These are phyloP conservation scores for Isaurus tuberculatus DNA, from an alignment of 92 coral and sea anemone genomes.

Conservation along the genomic window DNA sequence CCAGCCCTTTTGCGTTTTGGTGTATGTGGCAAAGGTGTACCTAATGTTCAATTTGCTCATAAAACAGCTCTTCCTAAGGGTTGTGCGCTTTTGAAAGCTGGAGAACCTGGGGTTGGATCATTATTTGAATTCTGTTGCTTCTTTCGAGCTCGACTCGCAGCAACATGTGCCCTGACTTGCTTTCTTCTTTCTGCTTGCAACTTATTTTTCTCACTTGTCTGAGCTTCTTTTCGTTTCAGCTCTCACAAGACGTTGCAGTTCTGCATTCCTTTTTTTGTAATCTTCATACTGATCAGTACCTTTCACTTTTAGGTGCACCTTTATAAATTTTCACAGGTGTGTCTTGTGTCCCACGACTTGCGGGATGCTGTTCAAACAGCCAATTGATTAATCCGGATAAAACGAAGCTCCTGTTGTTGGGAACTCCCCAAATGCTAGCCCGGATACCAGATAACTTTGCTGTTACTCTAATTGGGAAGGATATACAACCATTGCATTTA, in stretches of 20 bases:
- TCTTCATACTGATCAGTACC: slow-evolving; percentile 49
- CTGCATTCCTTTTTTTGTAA: slow-evolving; percentile 58
- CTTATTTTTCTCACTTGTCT: slow-evolving; percentile 46
- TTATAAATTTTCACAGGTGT: too few species aligned
- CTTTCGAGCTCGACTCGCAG: slow-evolving; percentile 48
- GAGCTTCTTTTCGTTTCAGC: slow-evolving; percentile 54
- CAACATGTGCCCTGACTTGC: slow-evolving; percentile 52
- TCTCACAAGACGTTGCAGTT: slow-evolving; percentile 33
- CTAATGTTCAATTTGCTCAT: slow-evolving; percentile 41
- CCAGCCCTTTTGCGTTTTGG: slow-evolving; percentile 47
- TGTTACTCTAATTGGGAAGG: too few species aligned
- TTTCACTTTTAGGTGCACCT: slow-evolving; percentile 48
- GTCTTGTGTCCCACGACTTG: too few species aligned
- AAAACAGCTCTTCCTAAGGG: slow-evolving; percentile 57
- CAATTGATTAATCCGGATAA: too few species aligned
- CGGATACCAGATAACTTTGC: too few species aligned
- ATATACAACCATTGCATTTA: too few species aligned
- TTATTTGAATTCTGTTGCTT: slow-evolving; percentile 53
- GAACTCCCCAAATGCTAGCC: too few species aligned
- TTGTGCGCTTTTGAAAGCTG: slow-evolving; percentile 53
- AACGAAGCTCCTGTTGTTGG: too few species aligned
- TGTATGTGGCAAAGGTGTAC: slow-evolving; percentile 45
- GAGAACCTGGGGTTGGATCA: slow-evolving; percentile 58
- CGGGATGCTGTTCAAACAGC: too few species aligned
- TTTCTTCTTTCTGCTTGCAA: slow-evolving; percentile 45